A percentile compares a stretch with the other conserved stretches of the same genome.
phyloP scores from a whole-genome alignment of 2,797 vertebrate species.

The Todus mexicanus region DNA sequence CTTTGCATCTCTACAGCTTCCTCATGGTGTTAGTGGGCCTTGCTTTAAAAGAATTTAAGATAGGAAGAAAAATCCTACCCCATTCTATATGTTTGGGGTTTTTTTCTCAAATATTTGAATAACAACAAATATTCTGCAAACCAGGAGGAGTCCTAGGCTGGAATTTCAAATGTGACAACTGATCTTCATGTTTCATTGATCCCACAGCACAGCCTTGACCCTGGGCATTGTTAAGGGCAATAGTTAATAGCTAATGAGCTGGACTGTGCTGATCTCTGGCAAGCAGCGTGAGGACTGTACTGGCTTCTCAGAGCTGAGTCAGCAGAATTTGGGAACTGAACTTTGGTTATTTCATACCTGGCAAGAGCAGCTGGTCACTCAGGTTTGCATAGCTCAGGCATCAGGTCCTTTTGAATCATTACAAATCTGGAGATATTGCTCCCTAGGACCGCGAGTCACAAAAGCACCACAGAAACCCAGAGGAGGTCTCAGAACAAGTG shows the following conservation, averaged over 20 bases:
- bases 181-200: fast-evolving
- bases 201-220: not conserved
- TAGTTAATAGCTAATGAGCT: slow-evolving; percentile 43
- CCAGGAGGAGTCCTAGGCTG: not conserved
- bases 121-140: not conserved
- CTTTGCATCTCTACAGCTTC: not conserved
- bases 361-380: not conserved
- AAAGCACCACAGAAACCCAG: not conserved
- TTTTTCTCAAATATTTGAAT: not conserved
- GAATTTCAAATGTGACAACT: not conserved
- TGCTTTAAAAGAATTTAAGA: not conserved
- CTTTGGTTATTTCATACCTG: not conserved
- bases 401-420: not conserved
- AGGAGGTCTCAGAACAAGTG: not conserved
- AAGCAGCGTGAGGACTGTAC: not conserved
- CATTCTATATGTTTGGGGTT: not conserved
- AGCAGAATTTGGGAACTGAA: not conserved
- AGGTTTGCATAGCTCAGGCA: fast-evolving
- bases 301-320: not conserved
- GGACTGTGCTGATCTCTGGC: not conserved
- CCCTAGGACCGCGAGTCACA: too few relatives aligned
- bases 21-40: fast-evolving
- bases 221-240: not conserved
- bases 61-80: not conserved
- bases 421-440: not conserved